A percentile compares a stretch with the other conserved stretches of the same genome.
phyloP scores from a whole-genome alignment of 2,888 invertebrate genomes.

The Cataglyphis cursor region DNA sequence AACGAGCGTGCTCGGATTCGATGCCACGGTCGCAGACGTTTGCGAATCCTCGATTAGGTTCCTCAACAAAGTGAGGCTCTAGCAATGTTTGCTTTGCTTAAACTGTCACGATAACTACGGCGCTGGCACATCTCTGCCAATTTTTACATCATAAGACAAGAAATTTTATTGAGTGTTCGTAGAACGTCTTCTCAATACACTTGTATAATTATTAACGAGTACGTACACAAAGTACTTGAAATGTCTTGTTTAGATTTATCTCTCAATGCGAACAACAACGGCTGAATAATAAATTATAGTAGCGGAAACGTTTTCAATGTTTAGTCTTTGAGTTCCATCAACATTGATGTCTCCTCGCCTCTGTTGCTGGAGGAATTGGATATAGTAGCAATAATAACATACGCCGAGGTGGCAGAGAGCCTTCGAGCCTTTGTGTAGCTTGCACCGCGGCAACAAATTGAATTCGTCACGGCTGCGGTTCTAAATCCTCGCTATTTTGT shows the following conservation, averaged over 20 bases:
- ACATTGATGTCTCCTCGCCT: constrained; percentile 46
- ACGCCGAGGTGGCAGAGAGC: constrained; percentile 40
- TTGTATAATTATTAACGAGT: constrained; percentile 3
- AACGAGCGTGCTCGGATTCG: constrained; percentile 27
- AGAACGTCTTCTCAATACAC: not conserved
- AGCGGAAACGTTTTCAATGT: constrained; percentile 50
- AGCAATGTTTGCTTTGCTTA: constrained; percentile 36
- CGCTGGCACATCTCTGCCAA: constrained; percentile 14
- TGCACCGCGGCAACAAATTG: constrained; percentile 48
- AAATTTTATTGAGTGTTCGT: not conserved
- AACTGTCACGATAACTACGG: constrained; percentile 47
- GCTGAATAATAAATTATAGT: constrained; percentile 47
- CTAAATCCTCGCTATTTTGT: constrained; percentile 55
- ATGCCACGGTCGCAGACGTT: constrained; percentile 40
- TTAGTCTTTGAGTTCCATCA: constrained; percentile 55
- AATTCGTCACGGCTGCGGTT: constrained; percentile 51
- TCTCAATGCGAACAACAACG: constrained; percentile 17
- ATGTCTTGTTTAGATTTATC: constrained; percentile 35
- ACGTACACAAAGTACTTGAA: constrained; percentile 25
- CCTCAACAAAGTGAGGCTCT: constrained; percentile 17
- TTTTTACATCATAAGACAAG: constrained; percentile 1
- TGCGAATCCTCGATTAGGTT: constrained; percentile 49
- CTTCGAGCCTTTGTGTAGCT: constrained; percentile 46
- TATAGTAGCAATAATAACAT: constrained; percentile 55
- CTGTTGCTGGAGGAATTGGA: constrained; percentile 49